A percentile compares a stretch with the other conserved stretches of the same genome.
Evolutionary conservation across 2,888 invertebrate genomes (phyloP).

Genomic region (Aphidoletes aphidimyza): DNA sequence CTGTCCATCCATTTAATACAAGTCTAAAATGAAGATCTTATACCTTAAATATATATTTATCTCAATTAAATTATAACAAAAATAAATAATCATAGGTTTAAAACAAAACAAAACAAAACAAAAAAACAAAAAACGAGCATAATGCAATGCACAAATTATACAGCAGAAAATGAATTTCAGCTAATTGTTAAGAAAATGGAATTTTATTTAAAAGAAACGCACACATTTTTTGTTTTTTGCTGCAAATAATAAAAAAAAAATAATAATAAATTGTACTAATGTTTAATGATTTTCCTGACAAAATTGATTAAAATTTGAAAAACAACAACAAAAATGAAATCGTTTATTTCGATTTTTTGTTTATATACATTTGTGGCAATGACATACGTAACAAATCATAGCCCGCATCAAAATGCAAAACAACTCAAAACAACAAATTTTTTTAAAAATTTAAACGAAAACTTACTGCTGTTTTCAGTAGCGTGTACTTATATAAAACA

Average conservation of each 20-base stretch:
- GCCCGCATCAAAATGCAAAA: not conserved
- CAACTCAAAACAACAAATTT: not conserved
- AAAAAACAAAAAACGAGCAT: not conserved
- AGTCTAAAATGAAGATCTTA: constrained; percentile 4
- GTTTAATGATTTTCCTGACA: too few species aligned
- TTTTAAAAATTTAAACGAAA: too few species aligned
- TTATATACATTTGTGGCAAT: not conserved
- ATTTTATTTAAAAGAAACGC: constrained; percentile 15
- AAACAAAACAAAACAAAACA: too few species aligned
- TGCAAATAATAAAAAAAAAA: not conserved
- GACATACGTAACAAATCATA: not conserved
- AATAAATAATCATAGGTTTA: constrained; percentile 21
- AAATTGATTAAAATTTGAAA: too few species aligned
- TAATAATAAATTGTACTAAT: not conserved
- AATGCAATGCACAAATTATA: constrained; percentile 7
- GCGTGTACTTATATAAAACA: not conserved
- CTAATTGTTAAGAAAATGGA: not conserved
- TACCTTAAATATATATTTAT: constrained; percentile 31
- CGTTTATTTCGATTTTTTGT: not conserved
- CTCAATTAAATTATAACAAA: constrained; percentile 37
- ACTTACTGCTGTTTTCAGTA: not conserved
- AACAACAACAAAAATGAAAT: not conserved
- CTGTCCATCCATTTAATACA: constrained; percentile 44
- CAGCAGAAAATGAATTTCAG: not conserved
- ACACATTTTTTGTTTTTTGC: too few species aligned